These are phyloP conservation scores for Vidua macroura DNA, from an alignment of 2,113 vertebrate genomes.

Conservation along the genomic window DNA sequence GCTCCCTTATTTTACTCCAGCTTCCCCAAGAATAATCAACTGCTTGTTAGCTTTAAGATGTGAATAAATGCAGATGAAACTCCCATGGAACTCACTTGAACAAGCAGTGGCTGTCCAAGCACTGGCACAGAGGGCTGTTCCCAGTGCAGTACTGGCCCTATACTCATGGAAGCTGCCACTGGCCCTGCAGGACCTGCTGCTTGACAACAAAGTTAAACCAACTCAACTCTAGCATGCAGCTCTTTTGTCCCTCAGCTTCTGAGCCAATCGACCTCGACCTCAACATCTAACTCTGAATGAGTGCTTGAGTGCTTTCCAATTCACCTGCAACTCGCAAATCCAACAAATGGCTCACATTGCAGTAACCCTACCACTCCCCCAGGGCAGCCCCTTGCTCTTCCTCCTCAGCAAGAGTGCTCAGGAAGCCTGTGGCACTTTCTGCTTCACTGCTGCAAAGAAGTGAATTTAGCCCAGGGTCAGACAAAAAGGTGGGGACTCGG, in stretches of 20 bases:
- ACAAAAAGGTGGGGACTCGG: not conserved
- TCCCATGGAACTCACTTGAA: not conserved
- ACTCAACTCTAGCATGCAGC: accelerated
- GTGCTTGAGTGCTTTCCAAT: not conserved
- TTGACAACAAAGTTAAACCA: not conserved
- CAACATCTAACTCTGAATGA: not conserved
- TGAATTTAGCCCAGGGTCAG: not conserved
- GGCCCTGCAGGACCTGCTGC: not conserved
- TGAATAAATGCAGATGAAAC: not conserved
- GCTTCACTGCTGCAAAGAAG: not conserved
- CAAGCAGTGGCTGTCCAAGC: not conserved
- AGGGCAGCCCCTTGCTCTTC: not conserved
- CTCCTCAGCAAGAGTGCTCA: not conserved
- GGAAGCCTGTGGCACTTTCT: not conserved
- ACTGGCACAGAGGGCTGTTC: not conserved
- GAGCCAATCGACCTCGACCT: not conserved
- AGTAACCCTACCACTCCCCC: not conserved
- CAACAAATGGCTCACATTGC: not conserved
- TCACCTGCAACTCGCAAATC: not conserved
- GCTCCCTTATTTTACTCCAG: not conserved
- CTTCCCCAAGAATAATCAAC: not conserved
- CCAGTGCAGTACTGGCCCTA: not conserved
- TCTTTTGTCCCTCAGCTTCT: not conserved
- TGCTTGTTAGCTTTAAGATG: not conserved
- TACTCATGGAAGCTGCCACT: not conserved